A percentile compares a stretch with the other conserved stretches of the same genome.
Conservation (phyloP, 2,113 vertebrate genomes). For the Gymnocephalus cernua region DNA sequence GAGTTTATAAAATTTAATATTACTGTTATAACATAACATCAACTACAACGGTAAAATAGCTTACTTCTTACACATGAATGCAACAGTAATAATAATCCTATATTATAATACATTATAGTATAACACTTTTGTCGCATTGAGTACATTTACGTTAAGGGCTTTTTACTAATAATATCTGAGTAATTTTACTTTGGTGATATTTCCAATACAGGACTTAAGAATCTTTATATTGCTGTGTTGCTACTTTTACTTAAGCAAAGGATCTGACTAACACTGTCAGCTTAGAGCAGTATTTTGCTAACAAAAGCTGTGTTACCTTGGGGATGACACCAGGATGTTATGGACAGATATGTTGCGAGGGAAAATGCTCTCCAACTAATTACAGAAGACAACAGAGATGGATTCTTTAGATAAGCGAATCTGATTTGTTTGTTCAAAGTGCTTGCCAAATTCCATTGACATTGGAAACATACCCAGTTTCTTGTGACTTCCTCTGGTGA, state of each 20-base stretch:
- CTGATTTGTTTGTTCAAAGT: not conserved
- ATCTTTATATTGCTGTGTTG: not conserved
- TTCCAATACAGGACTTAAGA: not conserved
- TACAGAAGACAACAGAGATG: slow-evolving; percentile 3
- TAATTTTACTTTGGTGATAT: not conserved
- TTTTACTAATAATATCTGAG: too few relatives aligned
- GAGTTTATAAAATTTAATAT: too few relatives aligned
- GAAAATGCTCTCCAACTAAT: slow-evolving; percentile 76
- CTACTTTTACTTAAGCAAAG: not conserved
- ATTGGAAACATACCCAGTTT: slow-evolving; percentile 71
- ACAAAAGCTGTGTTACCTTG: slow-evolving; percentile 64
- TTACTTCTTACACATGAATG: not conserved
- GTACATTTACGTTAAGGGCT: too few relatives aligned
- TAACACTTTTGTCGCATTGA: not conserved
- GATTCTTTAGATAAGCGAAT: not conserved
- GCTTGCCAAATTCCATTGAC: not conserved
- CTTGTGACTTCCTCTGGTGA: slow-evolving; percentile 46
- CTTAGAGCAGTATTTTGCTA: not conserved
- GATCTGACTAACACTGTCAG: not conserved
- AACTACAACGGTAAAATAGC: too few relatives aligned
- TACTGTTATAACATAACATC: too few relatives aligned
- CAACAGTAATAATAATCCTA: not conserved
- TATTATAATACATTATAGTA: not conserved
- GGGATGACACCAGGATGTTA: slow-evolving; percentile 56
- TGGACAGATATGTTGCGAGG: slow-evolving; percentile 52